Conservation (phyloP, 2,888 invertebrate species). For the Leptogaster cylindrica region DNA sequence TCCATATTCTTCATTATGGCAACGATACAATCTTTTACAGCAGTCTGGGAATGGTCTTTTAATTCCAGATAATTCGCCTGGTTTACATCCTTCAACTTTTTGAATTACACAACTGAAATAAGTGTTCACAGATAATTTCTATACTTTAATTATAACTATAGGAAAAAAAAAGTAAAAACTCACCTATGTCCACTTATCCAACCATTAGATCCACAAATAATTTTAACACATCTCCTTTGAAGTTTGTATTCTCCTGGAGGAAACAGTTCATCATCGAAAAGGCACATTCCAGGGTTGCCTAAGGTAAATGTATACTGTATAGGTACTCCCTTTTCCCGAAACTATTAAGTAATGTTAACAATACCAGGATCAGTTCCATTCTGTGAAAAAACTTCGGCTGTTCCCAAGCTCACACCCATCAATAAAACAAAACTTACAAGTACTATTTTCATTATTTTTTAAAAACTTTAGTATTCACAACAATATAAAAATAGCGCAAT, state of each 20-base stretch:
- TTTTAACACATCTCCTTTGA: conserved; percentile 21
- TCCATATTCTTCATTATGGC: conserved; percentile 14
- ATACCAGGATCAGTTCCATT: conserved; percentile 28
- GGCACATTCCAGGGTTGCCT: conserved; percentile 15
- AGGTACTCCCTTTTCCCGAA: no score
- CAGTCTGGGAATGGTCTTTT: conserved; percentile 38
- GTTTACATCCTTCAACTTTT: conserved; percentile 11
- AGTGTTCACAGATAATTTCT: not conserved
- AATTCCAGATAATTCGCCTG: conserved; percentile 12
- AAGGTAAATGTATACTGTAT: no score
- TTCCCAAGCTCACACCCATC: not conserved
- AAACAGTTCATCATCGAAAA: conserved; percentile 15
- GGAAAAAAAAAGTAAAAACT: not conserved
- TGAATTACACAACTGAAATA: conserved; percentile 24
- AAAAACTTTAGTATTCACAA: not conserved
- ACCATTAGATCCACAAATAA: conserved; percentile 36
- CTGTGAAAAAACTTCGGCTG: not conserved
- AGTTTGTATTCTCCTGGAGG: conserved; percentile 35
- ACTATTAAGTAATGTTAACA: no score
- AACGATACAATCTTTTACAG: conserved; percentile 31
- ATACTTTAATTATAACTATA: not conserved
- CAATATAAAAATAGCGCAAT: no score
- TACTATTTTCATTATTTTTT: conserved; percentile 4
- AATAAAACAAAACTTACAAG: not conserved
- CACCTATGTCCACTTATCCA: conserved; percentile 41